phyloP scores from a whole-genome alignment of 2,113 vertebrate genomes.

The Pseudopipra pipra region DNA sequence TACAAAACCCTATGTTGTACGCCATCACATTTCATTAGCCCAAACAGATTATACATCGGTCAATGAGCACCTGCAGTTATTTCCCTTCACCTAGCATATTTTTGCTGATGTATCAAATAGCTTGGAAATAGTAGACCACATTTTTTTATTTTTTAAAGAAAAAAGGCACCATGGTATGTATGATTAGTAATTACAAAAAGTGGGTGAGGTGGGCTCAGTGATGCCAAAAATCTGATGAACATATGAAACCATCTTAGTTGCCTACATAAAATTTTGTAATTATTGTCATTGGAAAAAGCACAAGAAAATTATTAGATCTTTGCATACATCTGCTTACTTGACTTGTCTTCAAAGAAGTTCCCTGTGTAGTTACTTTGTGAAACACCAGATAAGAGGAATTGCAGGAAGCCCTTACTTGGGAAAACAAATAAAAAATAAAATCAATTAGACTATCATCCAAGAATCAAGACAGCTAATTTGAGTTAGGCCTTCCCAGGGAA shows the following conservation, averaged over 20 bases:
- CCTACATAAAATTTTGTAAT: background rate
- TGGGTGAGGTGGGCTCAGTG: background rate
- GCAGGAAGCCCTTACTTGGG: background rate
- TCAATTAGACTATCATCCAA: background rate
- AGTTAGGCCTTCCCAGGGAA: background rate
- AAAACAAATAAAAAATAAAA: background rate
- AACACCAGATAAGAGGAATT: background rate
- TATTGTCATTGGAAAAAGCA: background rate
- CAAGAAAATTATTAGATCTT: background rate
- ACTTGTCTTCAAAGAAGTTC: background rate
- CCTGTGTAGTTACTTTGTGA: background rate
- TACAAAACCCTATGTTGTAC: background rate
- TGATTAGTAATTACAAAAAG: background rate
- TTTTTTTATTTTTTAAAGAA: background rate
- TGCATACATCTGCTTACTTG: background rate
- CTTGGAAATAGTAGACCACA: background rate
- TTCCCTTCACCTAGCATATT: background rate
- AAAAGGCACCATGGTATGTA: background rate
- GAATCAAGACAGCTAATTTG: background rate
- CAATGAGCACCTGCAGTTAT: background rate
- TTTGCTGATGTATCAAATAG: background rate
- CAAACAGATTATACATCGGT: background rate
- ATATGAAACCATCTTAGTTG: background rate
- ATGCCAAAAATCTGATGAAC: background rate
- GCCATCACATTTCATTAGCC: constrained; percentile 23